Evolutionary conservation across 2,113 vertebrate species (phyloP).

Genomic region (Ceuthmochares aereus): DNA sequence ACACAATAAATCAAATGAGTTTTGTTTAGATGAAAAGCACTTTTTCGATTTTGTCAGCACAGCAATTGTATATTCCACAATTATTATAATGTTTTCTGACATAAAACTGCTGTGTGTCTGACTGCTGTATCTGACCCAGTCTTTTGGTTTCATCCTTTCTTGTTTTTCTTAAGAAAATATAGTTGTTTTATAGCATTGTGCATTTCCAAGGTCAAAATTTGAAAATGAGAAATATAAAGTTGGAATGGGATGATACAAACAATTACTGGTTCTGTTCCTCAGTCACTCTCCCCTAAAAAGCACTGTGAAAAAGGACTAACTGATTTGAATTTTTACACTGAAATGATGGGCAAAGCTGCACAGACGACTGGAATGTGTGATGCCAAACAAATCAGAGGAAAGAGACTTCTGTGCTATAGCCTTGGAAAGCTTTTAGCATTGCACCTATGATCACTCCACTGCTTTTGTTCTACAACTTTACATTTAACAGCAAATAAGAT

Average conservation of each 20-base stretch:
- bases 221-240: neutral
- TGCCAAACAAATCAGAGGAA: neutral
- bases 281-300: neutral
- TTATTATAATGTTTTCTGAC: conserved; percentile 52
- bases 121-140: neutral
- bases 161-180: neutral
- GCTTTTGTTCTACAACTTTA: neutral
- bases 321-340: neutral
- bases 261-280: neutral
- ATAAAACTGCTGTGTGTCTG: conserved; percentile 52
- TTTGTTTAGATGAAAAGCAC: conserved; percentile 62
- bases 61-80: conserved; percentile 41
- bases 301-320: neutral
- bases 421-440: neutral
- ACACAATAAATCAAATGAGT: conserved; percentile 50
- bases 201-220: neutral
- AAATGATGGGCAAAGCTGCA: neutral
- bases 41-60: conserved; percentile 47
- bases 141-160: neutral
- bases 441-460: rapidly evolving
- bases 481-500: neutral
- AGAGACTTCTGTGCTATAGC: rapidly evolving
- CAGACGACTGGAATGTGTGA: neutral
- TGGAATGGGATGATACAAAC: neutral
- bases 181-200: neutral